Percentiles rank a stretch among this genome's conserved stretches.
phyloP scores from a whole-genome alignment of 2,113 vertebrate genomes.

The Protomyctophum bolini region DNA sequence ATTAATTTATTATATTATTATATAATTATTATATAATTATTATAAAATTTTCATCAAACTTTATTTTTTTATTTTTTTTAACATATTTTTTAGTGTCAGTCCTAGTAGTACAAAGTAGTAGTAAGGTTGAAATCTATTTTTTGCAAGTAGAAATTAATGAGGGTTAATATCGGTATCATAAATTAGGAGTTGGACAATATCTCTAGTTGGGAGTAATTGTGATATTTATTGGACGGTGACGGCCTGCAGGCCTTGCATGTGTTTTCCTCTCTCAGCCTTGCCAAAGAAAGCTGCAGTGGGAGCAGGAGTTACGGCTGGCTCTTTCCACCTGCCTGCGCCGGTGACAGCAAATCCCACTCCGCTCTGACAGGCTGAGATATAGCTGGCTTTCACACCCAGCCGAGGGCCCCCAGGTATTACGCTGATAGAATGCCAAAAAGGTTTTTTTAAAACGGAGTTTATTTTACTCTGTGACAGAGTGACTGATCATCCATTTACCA shows the following conservation, averaged over 20 bases:
- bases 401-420: not conserved
- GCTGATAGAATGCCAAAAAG: not conserved
- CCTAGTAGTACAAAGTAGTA: no score
- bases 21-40: no score
- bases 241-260: not conserved
- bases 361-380: constrained; percentile 7
- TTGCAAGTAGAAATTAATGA: no score
- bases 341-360: constrained; percentile 6
- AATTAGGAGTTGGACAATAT: no score
- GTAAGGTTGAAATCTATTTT: no score
- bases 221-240: not conserved
- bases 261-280: not conserved
- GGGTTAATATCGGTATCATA: no score
- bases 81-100: no score
- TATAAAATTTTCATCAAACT: no score
- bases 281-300: not conserved
- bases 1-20: no score
- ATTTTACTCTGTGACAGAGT: not conserved
- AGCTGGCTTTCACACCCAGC: not conserved
- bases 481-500: no score
- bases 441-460: not conserved
- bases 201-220: not conserved
- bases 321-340: constrained; percentile 14
- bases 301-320: not conserved
- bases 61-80: no score